Evolutionary conservation across 2,113 vertebrate genomes (phyloP).

Genomic region (Panurus biarmicus): DNA sequence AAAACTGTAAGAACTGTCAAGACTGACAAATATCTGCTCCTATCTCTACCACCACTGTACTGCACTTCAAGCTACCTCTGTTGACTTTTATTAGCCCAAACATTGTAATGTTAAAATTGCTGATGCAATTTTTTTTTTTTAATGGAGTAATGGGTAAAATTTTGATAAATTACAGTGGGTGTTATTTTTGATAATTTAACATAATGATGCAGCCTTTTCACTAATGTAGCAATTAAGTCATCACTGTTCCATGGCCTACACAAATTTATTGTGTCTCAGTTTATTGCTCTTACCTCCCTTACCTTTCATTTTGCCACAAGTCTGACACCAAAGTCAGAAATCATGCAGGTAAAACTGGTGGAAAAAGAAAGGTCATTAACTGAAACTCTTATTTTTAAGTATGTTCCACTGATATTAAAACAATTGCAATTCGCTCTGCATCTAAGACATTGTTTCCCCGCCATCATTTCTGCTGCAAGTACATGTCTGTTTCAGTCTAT

Average conservation of each 20-base stretch:
- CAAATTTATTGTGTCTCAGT: conserved; percentile 56
- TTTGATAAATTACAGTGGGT: conserved; percentile 56
- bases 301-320: conserved; percentile 35
- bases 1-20: background rate
- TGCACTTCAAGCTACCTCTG: conserved; percentile 9
- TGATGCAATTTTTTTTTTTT: conserved; percentile 2
- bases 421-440: conserved; percentile 31
- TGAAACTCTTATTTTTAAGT: conserved; percentile 44
- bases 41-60: background rate
- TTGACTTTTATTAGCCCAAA: conserved; percentile 27
- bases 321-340: conserved; percentile 61
- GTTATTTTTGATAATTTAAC: conserved; percentile 70
- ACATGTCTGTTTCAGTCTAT: background rate
- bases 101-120: conserved; percentile 28
- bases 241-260: conserved; percentile 50
- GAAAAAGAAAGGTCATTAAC: conserved; percentile 49
- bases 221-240: conserved; percentile 68
- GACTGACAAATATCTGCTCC: background rate
- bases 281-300: conserved; percentile 53
- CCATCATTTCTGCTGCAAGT: conserved; percentile 28
- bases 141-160: conserved; percentile 38
- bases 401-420: conserved; percentile 35
- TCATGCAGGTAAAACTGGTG: conserved; percentile 28
- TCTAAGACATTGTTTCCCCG: conserved; percentile 2
- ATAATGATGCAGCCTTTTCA: conserved; percentile 63